phyloP scores from a whole-genome alignment of 2,888 invertebrate species.

The Philhelius pedissequus region DNA sequence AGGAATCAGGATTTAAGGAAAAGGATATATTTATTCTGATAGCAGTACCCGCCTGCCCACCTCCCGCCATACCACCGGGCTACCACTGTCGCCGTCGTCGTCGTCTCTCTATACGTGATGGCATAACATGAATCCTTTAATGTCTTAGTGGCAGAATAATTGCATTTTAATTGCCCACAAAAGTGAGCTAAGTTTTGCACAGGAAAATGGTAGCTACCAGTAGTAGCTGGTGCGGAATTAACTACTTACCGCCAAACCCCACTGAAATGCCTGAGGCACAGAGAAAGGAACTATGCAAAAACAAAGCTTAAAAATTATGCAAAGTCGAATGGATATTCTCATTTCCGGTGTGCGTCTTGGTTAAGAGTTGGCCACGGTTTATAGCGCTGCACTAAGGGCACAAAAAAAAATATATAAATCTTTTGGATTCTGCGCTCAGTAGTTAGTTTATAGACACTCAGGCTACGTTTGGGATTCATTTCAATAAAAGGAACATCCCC shows the following conservation, averaged over 20 bases:
- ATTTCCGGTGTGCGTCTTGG: constrained; percentile 16
- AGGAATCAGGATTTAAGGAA: not conserved
- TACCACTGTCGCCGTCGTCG: not conserved
- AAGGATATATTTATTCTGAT: constrained; percentile 21
- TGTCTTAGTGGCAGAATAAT: constrained; percentile 66
- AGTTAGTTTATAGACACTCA: constrained; percentile 4
- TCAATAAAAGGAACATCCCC: not conserved
- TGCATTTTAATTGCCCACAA: constrained; percentile 69
- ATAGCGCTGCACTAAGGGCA: constrained; percentile 43
- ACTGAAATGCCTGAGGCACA: not conserved
- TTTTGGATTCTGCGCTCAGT: constrained; percentile 42
- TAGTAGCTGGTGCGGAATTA: constrained; percentile 41
- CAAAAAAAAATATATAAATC: constrained; percentile 49
- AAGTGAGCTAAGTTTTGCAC: constrained; percentile 49
- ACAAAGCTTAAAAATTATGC: constrained; percentile 28
- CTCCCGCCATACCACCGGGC: not conserved
- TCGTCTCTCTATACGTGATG: not conserved
- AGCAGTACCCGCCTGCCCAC: not conserved
- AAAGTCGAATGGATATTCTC: constrained; percentile 43
- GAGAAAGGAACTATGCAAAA: not conserved
- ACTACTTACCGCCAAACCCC: constrained; percentile 32
- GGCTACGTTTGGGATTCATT: constrained; percentile 3
- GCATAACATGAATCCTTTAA: constrained; percentile 53
- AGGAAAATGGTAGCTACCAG: constrained; percentile 9
- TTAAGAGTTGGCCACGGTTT: constrained; percentile 24